A percentile compares a stretch with the other conserved stretches of the same genome.
Conservation (phyloP, 1,140 invertebrate genomes). For the Magallana angulata region DNA sequence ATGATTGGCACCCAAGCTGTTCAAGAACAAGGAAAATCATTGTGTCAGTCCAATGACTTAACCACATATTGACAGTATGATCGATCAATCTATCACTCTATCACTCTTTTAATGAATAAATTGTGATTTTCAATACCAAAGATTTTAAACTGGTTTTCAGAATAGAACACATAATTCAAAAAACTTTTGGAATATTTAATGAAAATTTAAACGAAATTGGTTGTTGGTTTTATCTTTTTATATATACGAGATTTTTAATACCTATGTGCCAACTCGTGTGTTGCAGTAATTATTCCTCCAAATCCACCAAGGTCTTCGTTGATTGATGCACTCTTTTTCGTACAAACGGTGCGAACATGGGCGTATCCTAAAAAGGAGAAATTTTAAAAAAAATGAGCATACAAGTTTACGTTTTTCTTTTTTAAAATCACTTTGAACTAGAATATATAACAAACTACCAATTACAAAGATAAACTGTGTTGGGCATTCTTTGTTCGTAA, state of each 20-base stretch:
- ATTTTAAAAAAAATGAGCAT: background rate
- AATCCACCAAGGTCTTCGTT: slow-evolving; percentile 54
- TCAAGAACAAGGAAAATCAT: background rate
- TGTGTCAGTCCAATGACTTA: background rate
- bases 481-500: no score
- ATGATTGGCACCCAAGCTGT: slow-evolving; percentile 59
- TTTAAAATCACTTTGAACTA: background rate
- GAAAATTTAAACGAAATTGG: no score
- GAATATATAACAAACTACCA: no score
- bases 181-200: no score
- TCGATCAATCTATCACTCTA: slow-evolving; percentile 22
- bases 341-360: slow-evolving; percentile 49
- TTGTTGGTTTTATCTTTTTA: no score
- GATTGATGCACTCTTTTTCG: slow-evolving; percentile 48
- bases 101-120: background rate
- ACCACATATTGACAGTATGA: background rate
- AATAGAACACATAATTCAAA: no score
- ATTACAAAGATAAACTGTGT: no score
- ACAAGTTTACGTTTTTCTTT: background rate
- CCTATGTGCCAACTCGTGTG: slow-evolving; percentile 57
- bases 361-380: slow-evolving; percentile 47
- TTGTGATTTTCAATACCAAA: no score
- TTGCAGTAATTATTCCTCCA: slow-evolving; percentile 55
- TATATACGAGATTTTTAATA: background rate
- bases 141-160: no score